Conservation (phyloP, 2,797 vertebrate species). For the Schizopygopsis malacanthus region DNA sequence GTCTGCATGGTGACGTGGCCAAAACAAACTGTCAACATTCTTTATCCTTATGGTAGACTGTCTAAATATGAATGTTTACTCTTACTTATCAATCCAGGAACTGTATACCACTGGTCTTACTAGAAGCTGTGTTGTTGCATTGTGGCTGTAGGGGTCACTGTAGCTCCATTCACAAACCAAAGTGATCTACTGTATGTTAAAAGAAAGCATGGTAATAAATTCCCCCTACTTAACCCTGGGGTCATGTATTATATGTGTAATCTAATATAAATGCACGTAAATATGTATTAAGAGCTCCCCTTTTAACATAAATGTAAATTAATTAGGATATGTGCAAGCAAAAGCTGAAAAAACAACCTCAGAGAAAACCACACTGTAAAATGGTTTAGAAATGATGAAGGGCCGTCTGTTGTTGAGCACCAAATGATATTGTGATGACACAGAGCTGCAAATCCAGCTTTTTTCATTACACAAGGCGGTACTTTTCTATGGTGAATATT, state of each 20-base stretch:
- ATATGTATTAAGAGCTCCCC: background rate
- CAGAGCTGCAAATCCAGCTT: background rate
- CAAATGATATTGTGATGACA: background rate
- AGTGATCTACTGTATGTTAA: slow-evolving; percentile 19
- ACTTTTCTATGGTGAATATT: background rate
- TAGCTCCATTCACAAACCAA: slow-evolving; percentile 61
- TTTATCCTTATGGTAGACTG: slow-evolving; percentile 2
- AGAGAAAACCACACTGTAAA: background rate
- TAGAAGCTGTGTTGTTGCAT: background rate
- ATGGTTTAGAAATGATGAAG: background rate
- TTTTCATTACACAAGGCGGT: background rate
- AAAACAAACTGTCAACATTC: slow-evolving; percentile 18
- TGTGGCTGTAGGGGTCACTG: slow-evolving; percentile 75
- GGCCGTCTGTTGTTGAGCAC: background rate
- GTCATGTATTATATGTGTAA: background rate
- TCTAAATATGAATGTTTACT: background rate
- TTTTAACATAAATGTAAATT: background rate
- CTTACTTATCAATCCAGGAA: background rate
- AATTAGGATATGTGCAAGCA: background rate
- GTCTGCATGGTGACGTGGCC: background rate
- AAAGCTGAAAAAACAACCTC: background rate
- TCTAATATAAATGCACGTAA: background rate
- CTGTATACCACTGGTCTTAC: background rate
- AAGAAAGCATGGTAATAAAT: slow-evolving; percentile 20
- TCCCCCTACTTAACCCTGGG: background rate